phyloP scores from a whole-genome alignment of 1,140 invertebrate genomes.

The Elysia chlorotica region DNA sequence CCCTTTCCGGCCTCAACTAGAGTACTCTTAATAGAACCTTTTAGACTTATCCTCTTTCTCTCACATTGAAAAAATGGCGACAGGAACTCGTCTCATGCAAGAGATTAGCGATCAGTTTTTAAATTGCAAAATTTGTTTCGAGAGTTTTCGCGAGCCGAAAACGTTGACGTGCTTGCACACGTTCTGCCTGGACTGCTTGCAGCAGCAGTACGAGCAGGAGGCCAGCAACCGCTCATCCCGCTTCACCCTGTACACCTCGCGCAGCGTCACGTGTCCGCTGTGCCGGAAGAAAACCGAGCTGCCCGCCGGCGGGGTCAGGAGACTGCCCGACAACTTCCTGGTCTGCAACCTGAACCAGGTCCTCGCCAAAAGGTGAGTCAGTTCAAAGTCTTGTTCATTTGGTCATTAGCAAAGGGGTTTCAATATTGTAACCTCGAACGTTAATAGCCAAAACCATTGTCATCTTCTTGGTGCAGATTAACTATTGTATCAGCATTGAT shows the following conservation, averaged over 20 bases:
- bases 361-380: slow-evolving; percentile 34
- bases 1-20: not conserved
- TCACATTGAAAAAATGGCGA: slow-evolving; percentile 42
- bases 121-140: slow-evolving; percentile 62
- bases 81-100: slow-evolving; percentile 55
- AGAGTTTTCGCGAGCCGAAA: slow-evolving; percentile 69
- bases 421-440: too few relatives aligned
- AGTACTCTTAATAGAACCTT: not conserved
- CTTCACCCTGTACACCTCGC: slow-evolving; percentile 43
- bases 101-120: slow-evolving; percentile 64
- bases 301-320: slow-evolving; percentile 56
- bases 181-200: slow-evolving; percentile 83
- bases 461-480: too few relatives aligned
- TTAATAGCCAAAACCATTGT: too few relatives aligned
- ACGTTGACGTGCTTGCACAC: slow-evolving; percentile 90
- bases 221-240: slow-evolving; percentile 34
- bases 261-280: slow-evolving; percentile 59
- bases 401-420: too few relatives aligned
- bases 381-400: too few relatives aligned
- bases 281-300: slow-evolving; percentile 61
- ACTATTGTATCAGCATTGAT: too few relatives aligned
- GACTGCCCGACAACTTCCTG: slow-evolving; percentile 61
- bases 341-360: slow-evolving; percentile 59
- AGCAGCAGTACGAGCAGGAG: slow-evolving; percentile 56
- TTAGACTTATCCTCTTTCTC: too few relatives aligned